Evolutionary conservation across 2,888 invertebrate genomes (phyloP), one percentile per base, ranked within the genome.

Genomic region (Troglohyphantes excavatus): DNA sequence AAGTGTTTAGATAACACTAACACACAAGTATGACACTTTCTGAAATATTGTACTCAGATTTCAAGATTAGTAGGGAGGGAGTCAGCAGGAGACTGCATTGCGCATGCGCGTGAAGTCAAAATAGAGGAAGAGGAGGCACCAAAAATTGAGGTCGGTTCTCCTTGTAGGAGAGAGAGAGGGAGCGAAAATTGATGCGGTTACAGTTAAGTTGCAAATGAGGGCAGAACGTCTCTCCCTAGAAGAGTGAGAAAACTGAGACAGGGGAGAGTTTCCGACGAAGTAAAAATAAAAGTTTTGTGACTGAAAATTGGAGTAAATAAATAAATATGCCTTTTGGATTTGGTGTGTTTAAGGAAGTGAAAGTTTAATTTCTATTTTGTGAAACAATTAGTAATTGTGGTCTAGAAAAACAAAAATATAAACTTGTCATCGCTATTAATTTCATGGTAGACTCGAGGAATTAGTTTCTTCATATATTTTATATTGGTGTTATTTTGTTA

Each of bases 161-260:
- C 65, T 29, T 7, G 73, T 23, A 83, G 63, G 83, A 63, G 29
- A 2, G 39, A n/a, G n/a, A 13, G 3, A 39, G 13, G 13, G 13
- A 73, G 72, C 63, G 83, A 83, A 83, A 83, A 73, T n/a, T 73
- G 83, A 83, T 73, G 73, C 83, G 65, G 65, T 65, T 83, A 83
- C 83, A 63, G 73, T 65, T 63, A 65, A 83, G 83, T 83, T 83
- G 83, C 83, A 83, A 83, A 83, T 73, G 83, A 83, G 83, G 83
- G 33, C 83, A 83, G 73, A 63, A 83, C 59, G 46, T 61, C 73
- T 83, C 73, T 83, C 73, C 83, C 63, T 26, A 72, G 73, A 73
- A 83, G 73, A 63, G 63, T 83, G 27, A 59, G 59, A 61, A 68
- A 81, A 81, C 81, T 43, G 68, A 81, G n/a, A 65, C 33, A 61